Evolutionary conservation across 2,888 invertebrate species (phyloP), one percentile per base, ranked within the genome.

Genomic region (Ormyrus nitidulus): DNA sequence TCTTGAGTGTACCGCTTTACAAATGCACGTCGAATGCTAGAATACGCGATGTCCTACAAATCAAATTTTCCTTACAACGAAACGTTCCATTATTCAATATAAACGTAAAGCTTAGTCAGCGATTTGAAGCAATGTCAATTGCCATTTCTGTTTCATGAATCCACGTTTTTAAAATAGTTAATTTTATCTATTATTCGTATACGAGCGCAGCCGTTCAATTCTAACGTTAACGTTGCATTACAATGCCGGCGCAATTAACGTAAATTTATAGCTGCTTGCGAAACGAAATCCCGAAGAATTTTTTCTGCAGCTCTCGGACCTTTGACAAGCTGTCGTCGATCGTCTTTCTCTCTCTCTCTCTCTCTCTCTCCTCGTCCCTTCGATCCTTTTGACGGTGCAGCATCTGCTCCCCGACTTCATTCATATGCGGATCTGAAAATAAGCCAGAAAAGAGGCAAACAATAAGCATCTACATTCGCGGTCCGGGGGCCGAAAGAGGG

Each of bases 381-480:
- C 53, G 13, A 75, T 71, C 68, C 80, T 59, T 77, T 70, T 49
- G 73, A 77, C 44, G 76, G 48, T 49, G 44, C 53, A 58, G 61
- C 66, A 72, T 66, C 72, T 48, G 72, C 64, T 64, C 34, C 34
- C 61, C 19, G 65, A 10, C 72, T 34, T 81, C 81, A 79, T 81
- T 81, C 78, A 72, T 75, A 81, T 79, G 78, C 71, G 75, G 65
- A 64, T 53, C 68, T 53, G 48, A 49, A 48, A 64, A n/a, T 53
- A 11, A 53, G n/a, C 58, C 10, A 58, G 62, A 66, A 11, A 53
- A 62, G 51, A 48, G 62, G 54, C 34, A 11, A 61, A 66, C 73
- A 80, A 80, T 80, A 70, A 81, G 74, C 74, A 74, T 77, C 77
- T 69, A 73, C 81, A 71, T 74, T 77, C 49, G 73, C 19, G 51